phyloP scores from a whole-genome alignment of 2,797 vertebrate genomes.

The Channa striata region DNA sequence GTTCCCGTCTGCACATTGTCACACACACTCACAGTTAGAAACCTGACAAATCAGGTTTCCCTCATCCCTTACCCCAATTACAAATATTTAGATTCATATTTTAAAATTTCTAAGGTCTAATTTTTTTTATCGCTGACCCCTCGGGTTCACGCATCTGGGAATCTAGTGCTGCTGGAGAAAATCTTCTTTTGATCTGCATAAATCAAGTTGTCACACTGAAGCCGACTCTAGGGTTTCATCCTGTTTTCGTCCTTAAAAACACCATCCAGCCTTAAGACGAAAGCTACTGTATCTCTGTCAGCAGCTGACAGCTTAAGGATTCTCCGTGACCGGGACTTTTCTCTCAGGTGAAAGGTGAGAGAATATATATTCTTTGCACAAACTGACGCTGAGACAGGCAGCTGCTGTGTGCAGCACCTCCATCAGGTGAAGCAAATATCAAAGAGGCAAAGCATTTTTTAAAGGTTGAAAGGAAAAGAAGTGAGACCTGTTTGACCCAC shows the following conservation, averaged over 20 bases:
- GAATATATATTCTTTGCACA: constrained; percentile 1
- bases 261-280: constrained; percentile 39
- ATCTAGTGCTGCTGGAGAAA: constrained; percentile 5
- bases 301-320: constrained; percentile 24
- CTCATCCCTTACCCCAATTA: too few species aligned
- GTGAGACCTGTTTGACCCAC: constrained; percentile 6
- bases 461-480: constrained; percentile 32
- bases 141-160: background rate
- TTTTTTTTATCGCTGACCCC: too few species aligned
- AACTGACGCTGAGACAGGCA: constrained; percentile 23
- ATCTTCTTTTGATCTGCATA: constrained; percentile 15
- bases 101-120: too few species aligned
- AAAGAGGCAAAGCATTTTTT: constrained; percentile 24
- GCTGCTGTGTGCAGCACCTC: constrained; percentile 12
- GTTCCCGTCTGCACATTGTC: too few species aligned
- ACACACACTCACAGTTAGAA: too few species aligned
- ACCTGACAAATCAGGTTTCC: too few species aligned
- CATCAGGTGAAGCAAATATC: constrained; percentile 32
- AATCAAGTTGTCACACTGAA: constrained; percentile 10
- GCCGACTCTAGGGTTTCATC: constrained; percentile 4
- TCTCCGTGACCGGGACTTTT: constrained; percentile 27
- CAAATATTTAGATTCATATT: too few species aligned
- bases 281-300: constrained; percentile 33
- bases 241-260: constrained; percentile 30
- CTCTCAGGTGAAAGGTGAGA: constrained; percentile 21